These are phyloP conservation scores for Saguinus imperator DNA, from an alignment of 2,113 vertebrate genomes.

Conservation along the genomic window DNA sequence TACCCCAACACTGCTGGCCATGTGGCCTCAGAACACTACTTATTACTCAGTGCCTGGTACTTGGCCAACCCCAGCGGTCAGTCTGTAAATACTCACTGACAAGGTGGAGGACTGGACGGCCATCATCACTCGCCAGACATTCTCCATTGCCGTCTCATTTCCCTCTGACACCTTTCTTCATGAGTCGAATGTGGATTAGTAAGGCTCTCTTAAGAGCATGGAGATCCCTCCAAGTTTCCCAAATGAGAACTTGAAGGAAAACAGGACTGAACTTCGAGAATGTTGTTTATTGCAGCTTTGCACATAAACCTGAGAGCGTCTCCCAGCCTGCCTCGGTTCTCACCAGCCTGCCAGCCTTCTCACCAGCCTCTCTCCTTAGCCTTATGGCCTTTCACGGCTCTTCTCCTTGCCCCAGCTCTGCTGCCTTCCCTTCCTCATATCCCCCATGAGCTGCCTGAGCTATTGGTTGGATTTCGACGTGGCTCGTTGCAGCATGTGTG, in stretches of 20 bases:
- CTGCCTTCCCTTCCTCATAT: background rate
- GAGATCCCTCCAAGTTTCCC: slow-evolving; percentile 16
- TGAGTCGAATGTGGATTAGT: slow-evolving; percentile 12
- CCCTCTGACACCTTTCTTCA: background rate
- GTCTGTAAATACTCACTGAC: background rate
- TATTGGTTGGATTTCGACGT: rapidly evolving
- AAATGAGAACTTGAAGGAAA: slow-evolving; percentile 39
- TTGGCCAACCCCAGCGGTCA: background rate
- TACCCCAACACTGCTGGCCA: background rate
- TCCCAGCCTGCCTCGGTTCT: slow-evolving; percentile 41
- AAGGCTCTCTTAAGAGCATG: slow-evolving; percentile 23
- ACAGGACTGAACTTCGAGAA: slow-evolving; percentile 60
- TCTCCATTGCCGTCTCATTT: slow-evolving; percentile 26
- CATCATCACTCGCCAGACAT: background rate
- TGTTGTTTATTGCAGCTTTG: slow-evolving; percentile 75
- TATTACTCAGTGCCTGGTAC: slow-evolving; percentile 24
- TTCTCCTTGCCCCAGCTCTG: background rate
- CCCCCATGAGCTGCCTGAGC: background rate
- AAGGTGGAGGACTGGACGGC: background rate
- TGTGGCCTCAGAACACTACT: background rate
- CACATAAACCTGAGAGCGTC: slow-evolving; percentile 60
- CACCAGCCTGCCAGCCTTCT: slow-evolving; percentile 50
- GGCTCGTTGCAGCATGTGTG: background rate
- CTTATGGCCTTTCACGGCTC: slow-evolving; percentile 40
- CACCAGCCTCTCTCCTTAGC: slow-evolving; percentile 69